These are phyloP conservation scores for Mungos mungo DNA, from an alignment of 2,113 vertebrate species.

Conservation along the genomic window DNA sequence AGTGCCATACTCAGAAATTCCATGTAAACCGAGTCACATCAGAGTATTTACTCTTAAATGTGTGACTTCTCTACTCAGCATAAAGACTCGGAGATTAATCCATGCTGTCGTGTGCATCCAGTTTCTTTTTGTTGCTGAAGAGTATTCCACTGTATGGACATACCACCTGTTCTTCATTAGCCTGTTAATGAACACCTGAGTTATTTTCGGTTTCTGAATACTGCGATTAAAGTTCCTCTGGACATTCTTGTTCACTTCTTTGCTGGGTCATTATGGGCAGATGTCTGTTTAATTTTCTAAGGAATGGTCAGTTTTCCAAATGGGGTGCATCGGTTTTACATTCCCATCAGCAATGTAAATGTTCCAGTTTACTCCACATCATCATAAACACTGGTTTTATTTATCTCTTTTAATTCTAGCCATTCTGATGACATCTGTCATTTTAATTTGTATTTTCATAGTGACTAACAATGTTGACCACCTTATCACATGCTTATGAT, in stretches of 20 bases:
- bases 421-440: background rate
- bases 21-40: background rate
- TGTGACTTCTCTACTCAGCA: background rate
- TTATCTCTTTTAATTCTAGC: background rate
- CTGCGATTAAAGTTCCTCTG: background rate
- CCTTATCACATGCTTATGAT: background rate
- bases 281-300: background rate
- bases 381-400: background rate
- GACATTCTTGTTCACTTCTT: background rate
- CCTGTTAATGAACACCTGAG: background rate
- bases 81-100: background rate
- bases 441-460: background rate
- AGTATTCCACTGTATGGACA: background rate
- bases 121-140: background rate
- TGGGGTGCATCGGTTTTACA: background rate
- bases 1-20: background rate
- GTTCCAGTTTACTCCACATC: background rate
- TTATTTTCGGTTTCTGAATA: background rate
- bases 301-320: background rate
- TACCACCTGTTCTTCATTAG: background rate
- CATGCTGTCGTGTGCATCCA: background rate
- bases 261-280: background rate
- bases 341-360: background rate
- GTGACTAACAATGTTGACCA: background rate
- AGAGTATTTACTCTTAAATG: background rate